phyloP scores from a whole-genome alignment of 2,113 vertebrate genomes.

The Labeo rohita region DNA sequence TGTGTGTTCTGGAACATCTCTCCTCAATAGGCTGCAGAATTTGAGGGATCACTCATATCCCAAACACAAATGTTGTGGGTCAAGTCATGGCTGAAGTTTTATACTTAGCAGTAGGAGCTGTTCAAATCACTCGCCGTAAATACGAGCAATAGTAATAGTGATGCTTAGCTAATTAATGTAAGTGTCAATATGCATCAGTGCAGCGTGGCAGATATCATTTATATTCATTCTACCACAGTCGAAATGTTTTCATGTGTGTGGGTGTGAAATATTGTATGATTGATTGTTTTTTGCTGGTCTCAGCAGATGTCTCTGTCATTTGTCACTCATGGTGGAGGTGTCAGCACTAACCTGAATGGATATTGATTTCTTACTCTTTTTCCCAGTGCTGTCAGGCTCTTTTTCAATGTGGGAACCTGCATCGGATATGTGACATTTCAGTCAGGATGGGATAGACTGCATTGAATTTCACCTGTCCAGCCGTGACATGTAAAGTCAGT shows the following conservation, averaged over 20 bases:
- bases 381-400: conserved; percentile 28
- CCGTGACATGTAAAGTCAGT: conserved; percentile 31
- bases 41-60: neutral
- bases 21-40: neutral
- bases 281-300: conserved; percentile 13
- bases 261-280: neutral
- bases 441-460: neutral
- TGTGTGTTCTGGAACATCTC: neutral
- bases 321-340: conserved; percentile 49
- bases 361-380: conserved; percentile 63
- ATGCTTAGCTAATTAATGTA: neutral
- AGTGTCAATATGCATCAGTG: neutral
- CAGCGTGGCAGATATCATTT: neutral
- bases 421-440: conserved; percentile 15
- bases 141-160: neutral
- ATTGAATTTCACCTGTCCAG: conserved; percentile 32
- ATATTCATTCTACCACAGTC: neutral
- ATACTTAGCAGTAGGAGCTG: neutral
- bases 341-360: conserved; percentile 56
- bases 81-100: neutral
- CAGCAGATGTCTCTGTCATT: conserved; percentile 24
- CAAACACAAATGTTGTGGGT: neutral
- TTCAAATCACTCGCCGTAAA: neutral
- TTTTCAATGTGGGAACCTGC: neutral
- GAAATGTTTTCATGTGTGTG: neutral